phyloP scores from a whole-genome alignment of 2,888 invertebrate genomes.

The Altica lythri region DNA sequence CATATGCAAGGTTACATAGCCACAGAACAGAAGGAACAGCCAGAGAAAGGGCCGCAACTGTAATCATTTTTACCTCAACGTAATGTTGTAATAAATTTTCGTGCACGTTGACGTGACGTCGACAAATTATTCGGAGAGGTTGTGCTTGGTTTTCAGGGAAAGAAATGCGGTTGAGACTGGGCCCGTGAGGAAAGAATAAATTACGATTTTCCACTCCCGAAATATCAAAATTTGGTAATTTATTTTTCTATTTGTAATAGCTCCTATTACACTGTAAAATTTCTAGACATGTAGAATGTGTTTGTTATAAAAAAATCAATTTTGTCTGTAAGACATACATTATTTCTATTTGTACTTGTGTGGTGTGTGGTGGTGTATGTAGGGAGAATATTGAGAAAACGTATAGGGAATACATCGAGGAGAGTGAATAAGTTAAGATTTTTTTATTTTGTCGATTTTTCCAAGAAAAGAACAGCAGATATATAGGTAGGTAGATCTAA shows the following conservation, averaged over 20 bases:
- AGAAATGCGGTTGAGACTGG: too few relatives aligned
- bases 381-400: not conserved
- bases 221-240: too few relatives aligned
- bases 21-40: conserved; percentile 3
- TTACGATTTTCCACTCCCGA: too few relatives aligned
- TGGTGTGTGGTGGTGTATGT: too few relatives aligned
- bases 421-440: not conserved
- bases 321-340: too few relatives aligned
- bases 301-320: too few relatives aligned
- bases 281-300: too few relatives aligned
- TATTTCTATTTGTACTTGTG: too few relatives aligned
- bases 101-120: conserved; percentile 27
- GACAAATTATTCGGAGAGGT: conserved; percentile 22
- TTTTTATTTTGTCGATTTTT: conserved; percentile 14
- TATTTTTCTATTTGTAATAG: too few relatives aligned
- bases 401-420: not conserved
- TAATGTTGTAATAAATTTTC: conserved; percentile 32
- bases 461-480: not conserved
- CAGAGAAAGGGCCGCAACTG: conserved; percentile 3
- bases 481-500: conserved; percentile 16
- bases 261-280: too few relatives aligned
- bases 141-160: conserved; percentile 5
- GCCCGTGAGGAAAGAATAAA: too few relatives aligned
- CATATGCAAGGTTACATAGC: conserved; percentile 7
- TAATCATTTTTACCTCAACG: conserved; percentile 28